Evolutionary conservation across 1,140 invertebrate species (phyloP), one percentile per base, ranked within the genome.

Genomic region (Sycophila sp.): DNA sequence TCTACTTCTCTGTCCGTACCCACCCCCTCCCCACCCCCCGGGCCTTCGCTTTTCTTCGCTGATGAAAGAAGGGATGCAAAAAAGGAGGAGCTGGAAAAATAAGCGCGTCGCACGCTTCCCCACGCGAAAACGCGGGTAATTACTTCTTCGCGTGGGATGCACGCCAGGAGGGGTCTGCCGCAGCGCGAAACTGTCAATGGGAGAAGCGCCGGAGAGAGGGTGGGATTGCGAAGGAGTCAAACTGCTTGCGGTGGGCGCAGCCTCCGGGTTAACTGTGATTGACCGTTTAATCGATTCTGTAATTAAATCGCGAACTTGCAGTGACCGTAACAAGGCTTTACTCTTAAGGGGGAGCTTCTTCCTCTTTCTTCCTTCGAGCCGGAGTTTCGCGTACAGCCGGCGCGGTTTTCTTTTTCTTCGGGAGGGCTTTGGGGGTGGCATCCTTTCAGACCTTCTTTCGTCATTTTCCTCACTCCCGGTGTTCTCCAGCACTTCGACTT

Each of bases 201-300:
- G 5, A 11, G 3, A 11, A 24, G 51, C 3, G 10, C 19, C 2
- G 13, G 24, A 28, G 22, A 51, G 49, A 51, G 24, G 22, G 47
- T 13, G 28, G 24, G 28, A 53, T 30, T 30, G n/a, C n/a, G n/a
- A n/a, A n/a, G n/a, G n/a, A n/a, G n/a, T n/a, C n/a, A n/a, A n/a
- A n/a, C n/a, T n/a, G n/a, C n/a, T n/a, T n/a, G n/a, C n/a, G n/a
- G n/a, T n/a, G 51, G 28, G 24, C 28, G 51, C n/a, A 10, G 22
- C 53, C 15, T 32, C n/a, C 28, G 6, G 74, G 74, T 77, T 75
- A 74, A 77, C 73, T 73, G 71, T 76, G 77, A 79, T 77, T 77
- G 76, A 77, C 75, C 72, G 75, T 75, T 80, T 77, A 78, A 79
- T 79, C 75, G 78, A 76, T 72, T 58, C 53, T 76, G 70, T 79